Evolutionary conservation across 2,888 invertebrate species (phyloP), one percentile per base, ranked within the genome.

Genomic region (Aethes cnicana): DNA sequence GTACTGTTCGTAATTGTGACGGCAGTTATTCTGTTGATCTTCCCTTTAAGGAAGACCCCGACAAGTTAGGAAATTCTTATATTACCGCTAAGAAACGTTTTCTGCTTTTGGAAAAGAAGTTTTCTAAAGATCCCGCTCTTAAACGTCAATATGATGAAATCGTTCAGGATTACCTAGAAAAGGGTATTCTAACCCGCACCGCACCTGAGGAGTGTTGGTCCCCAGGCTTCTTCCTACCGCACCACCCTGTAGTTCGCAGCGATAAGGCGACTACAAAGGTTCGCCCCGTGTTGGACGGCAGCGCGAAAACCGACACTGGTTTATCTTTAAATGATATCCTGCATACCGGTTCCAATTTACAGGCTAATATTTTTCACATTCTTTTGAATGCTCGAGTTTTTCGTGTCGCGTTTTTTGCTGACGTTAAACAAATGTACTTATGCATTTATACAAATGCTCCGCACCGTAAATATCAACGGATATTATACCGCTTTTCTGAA

Each of bases 271-370:
- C 54, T 1, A 57, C 53, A 3, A 37, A 42, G 23, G 8, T 53
- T 1, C 54, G 54, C 9, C 18, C 47, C 2, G 54, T 54, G 5
- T 21, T 54, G 1, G 49, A 54, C 18, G 54, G 32, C 5, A 54
- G 52, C 18, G 41, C 54, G 3, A 47, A 33, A 9, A 46, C 56
- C 1, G 53, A 54, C 25, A 21, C 46, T 4, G 47, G 48, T 5
- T 7, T 54, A 7, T 56, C 56, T 37, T 28, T 50, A 3, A 50
- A 56, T 36, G 54, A 54, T 23, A 47, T 56, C 20, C 37, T 54
- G 7, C n/a, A n/a, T n/a, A n/a, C n/a, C n/a, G n/a, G n/a, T n/a
- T n/a, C n/a, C n/a, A n/a, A n/a, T n/a, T n/a, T n/a, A n/a, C n/a
- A n/a, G n/a, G n/a, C n/a, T n/a, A n/a, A n/a, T n/a, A n/a, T n/a